These are phyloP conservation scores for Oxycera nigricornis DNA, from an alignment of 2,888 invertebrate species.

Conservation along the genomic window DNA sequence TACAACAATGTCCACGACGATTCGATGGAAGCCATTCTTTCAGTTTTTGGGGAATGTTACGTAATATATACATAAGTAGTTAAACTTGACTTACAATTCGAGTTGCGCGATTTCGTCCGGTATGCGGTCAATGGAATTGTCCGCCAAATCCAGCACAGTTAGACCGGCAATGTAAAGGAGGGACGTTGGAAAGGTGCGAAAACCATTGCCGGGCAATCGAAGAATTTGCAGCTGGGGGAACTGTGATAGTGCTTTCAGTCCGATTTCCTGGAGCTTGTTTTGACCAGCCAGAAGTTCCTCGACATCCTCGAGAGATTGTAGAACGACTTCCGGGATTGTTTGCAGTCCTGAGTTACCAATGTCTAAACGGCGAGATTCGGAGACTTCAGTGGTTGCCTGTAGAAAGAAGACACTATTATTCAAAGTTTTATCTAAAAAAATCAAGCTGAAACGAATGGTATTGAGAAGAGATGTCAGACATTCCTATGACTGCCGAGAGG, in stretches of 20 bases:
- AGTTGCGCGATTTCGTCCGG: conserved; percentile 70
- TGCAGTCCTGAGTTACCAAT: conserved; percentile 49
- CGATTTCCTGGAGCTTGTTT: conserved; percentile 51
- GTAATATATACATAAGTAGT: no score
- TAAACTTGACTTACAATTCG: conserved; percentile 63
- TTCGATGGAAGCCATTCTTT: no score
- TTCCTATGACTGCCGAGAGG: no score
- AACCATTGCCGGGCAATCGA: conserved; percentile 65
- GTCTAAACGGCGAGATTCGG: conserved; percentile 48
- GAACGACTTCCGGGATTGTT: conserved; percentile 49
- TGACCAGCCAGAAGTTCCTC: conserved; percentile 52
- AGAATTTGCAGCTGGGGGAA: conserved; percentile 57
- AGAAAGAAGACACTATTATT: no score
- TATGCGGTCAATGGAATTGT: conserved; percentile 71
- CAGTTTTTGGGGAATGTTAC: no score
- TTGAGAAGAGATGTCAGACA: no score
- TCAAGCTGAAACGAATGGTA: no score
- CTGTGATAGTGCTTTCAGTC: conserved; percentile 48
- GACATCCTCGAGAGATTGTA: conserved; percentile 50
- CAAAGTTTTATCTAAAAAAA: no score
- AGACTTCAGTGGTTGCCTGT: conserved; percentile 48
- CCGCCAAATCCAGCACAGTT: conserved; percentile 72
- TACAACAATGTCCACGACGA: no score
- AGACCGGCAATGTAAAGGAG: conserved; percentile 68
- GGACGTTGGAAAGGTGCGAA: conserved; percentile 68